Evolutionary conservation across 2,888 invertebrate genomes (phyloP), one percentile per base, ranked within the genome.

Genomic region (Patella caerulea): DNA sequence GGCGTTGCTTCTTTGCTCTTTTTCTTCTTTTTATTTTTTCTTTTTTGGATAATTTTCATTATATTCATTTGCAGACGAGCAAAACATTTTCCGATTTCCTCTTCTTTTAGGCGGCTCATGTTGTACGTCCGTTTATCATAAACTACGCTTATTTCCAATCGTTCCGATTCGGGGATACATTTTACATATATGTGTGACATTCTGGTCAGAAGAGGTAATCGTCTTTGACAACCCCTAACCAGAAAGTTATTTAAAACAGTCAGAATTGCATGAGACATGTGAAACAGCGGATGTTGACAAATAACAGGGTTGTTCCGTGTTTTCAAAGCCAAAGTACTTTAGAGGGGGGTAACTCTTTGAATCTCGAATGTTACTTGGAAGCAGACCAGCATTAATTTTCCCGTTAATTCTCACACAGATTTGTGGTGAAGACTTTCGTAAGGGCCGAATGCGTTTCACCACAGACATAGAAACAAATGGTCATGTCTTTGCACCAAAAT

Each of bases 81-180:
- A 1, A 89, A 74, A 5, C 85, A 76, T 65, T 78, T 80, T 1
- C 81, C 81, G 0, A 88, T 73, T 45, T 81, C 79, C 79, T 88
- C 89, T 9, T 59, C 74, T 82, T 87, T 83, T 11, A 79, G 76
- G 75, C 89, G 82, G 12, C 82, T 79, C 24, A 88, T 82, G 80
- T 88, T 88, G 78, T 83, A 87, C 14, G 77, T 79, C 70, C 82
- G 83, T 17, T 53, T 19, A 14, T 69, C 19, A 11, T 54, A 59
- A 76, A 83, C 81, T 17, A 88, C 79, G 11, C 81, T 81, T 19
- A 89, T 87, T 17, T 86, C 81, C 45, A 89, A 73, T 65, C 78
- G 79, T 9, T 86, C 86, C 12, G 86, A 85, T 3, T 79, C 82
- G 11, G 83, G 83, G 14, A 83, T 76, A 56, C 76, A 81, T 70